A percentile compares a stretch with the other conserved stretches of the same genome.
Conservation (phyloP, 2,113 vertebrate genomes). For the Microcebus ravelobensis region DNA sequence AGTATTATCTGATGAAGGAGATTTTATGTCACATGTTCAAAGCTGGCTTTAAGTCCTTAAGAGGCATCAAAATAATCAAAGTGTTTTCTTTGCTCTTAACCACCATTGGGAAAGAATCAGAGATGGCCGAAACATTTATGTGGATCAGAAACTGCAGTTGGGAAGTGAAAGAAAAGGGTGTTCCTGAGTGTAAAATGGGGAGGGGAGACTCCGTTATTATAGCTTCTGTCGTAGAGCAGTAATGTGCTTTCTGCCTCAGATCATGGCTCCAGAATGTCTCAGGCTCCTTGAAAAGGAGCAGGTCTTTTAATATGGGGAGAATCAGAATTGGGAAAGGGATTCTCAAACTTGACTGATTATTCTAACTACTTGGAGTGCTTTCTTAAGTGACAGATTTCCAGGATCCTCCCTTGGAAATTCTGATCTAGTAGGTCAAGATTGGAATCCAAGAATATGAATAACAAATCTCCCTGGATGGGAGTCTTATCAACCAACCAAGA, state of each 20-base stretch:
- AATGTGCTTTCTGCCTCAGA: neutral
- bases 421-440: neutral
- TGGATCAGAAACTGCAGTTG: conserved; percentile 53
- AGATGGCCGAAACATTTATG: conserved; percentile 48
- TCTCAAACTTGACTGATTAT: neutral
- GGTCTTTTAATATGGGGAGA: neutral
- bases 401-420: neutral
- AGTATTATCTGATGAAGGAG: conserved; percentile 69
- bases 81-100: conserved; percentile 70
- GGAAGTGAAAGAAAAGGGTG: conserved; percentile 33
- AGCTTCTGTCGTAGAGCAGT: neutral
- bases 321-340: neutral
- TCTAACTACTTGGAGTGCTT: neutral
- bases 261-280: neutral
- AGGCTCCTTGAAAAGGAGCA: neutral
- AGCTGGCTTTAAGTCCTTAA: conserved; percentile 57
- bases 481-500: neutral
- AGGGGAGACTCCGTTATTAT: neutral
- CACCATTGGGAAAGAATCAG: conserved; percentile 45
- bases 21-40: conserved; percentile 68
- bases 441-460: neutral
- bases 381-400: neutral
- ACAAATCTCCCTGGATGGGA: neutral
- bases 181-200: neutral
- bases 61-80: conserved; percentile 71